Conservation (phyloP, 35 echinoderm and acorn worm species). For the Strongylocentrotus purpuratus region DNA sequence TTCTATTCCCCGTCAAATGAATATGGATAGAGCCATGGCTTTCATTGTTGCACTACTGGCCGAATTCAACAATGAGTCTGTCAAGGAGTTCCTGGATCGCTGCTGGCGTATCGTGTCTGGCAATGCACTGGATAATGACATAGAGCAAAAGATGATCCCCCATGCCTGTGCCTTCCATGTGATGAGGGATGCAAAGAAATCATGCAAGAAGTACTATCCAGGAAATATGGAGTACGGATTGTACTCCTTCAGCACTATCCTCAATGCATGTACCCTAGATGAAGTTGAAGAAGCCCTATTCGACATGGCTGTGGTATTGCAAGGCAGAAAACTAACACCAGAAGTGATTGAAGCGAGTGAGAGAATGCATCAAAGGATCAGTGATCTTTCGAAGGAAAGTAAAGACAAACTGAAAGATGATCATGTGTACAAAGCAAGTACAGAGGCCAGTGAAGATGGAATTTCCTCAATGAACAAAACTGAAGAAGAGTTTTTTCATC, state of each 20-base stretch:
- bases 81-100: constrained; percentile 41
- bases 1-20: neutral
- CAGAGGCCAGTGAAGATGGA: no score
- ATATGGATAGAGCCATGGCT: constrained; percentile 41
- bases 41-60: constrained; percentile 33
- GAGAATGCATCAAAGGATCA: constrained; percentile 27
- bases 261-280: neutral
- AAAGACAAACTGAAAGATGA: no score
- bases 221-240: constrained; percentile 49
- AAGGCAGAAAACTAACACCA: constrained; percentile 28
- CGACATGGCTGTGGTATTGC: constrained; percentile 18
- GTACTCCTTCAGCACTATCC: constrained; percentile 38
- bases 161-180: constrained; percentile 47
- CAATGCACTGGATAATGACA: constrained; percentile 44
- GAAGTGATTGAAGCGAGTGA: neutral
- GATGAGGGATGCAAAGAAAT: constrained; percentile 37
- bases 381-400: no score
- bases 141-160: constrained; percentile 26
- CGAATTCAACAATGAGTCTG: constrained; percentile 47
- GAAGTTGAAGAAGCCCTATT: constrained; percentile 13
- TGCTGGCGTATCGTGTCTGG: constrained; percentile 37
- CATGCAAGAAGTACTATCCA: constrained; percentile 49
- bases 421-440: no score
- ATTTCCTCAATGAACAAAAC: constrained; percentile 13
- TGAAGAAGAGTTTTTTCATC: constrained; percentile 32